Conservation (phyloP, 2,113 vertebrate species). For the Petrocephalus zakoni region DNA sequence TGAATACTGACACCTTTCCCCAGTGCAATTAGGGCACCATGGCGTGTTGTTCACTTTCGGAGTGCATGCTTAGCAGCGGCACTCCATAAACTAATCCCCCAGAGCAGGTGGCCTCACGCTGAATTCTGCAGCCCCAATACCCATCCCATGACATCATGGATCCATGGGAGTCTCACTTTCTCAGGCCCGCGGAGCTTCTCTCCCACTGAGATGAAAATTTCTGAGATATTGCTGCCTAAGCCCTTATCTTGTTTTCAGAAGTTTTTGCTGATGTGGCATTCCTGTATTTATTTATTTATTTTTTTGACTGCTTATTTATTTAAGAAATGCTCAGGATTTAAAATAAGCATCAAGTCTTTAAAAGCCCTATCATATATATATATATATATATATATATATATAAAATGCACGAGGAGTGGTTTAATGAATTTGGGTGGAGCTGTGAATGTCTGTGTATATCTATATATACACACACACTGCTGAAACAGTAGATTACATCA, state of each 20-base stretch:
- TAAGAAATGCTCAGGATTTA: background rate
- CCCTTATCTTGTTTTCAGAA: background rate
- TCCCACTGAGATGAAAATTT: background rate
- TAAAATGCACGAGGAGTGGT: background rate
- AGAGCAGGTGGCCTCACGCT: slow-evolving; percentile 11
- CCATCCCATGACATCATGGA: background rate
- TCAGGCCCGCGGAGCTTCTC: background rate
- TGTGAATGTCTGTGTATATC: background rate
- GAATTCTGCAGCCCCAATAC: background rate
- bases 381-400: no score
- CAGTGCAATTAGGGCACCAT: background rate
- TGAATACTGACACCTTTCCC: background rate
- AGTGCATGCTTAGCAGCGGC: background rate
- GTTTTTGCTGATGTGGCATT: background rate
- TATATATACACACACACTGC: background rate
- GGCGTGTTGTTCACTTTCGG: background rate
- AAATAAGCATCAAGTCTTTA: background rate
- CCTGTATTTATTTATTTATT: background rate
- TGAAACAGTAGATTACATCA: slow-evolving; percentile 1
- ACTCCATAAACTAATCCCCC: background rate
- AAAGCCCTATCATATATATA: background rate
- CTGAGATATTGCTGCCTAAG: background rate
- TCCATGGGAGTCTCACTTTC: background rate
- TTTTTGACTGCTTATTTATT: background rate
- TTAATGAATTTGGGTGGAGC: background rate